Evolutionary conservation across 2,888 invertebrate species (phyloP).

Genomic region (Epistrophe grossulariae): DNA sequence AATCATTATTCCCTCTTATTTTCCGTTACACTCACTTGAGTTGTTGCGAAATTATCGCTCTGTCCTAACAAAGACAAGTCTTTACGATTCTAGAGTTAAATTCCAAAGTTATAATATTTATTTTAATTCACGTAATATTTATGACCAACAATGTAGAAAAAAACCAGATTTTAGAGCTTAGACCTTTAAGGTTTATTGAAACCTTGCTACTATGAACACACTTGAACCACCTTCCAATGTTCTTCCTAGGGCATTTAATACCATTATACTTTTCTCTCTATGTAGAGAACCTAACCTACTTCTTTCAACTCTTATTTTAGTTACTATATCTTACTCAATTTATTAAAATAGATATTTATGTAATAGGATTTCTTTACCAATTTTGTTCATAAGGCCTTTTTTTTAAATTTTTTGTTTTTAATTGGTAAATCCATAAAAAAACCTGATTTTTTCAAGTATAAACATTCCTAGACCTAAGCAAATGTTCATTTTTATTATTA

Average conservation of each 20-base stretch:
- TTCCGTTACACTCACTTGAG: too few species aligned
- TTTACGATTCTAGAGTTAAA: too few species aligned
- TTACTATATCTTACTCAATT: conserved; percentile 43
- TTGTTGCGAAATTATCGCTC: too few species aligned
- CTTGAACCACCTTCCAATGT: conserved; percentile 32
- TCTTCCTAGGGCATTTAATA: conserved; percentile 57
- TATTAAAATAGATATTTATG: background rate
- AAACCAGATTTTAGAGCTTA: background rate
- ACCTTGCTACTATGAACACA: conserved; percentile 21
- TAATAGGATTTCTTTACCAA: conserved; percentile 43
- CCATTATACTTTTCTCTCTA: conserved; percentile 47
- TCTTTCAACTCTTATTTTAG: conserved; percentile 44
- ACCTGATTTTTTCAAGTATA: conserved; percentile 47
- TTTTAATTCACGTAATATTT: background rate
- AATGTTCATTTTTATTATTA: conserved; percentile 57
- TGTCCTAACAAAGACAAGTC: too few species aligned
- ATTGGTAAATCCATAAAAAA: conserved; percentile 10
- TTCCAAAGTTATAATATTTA: too few species aligned
- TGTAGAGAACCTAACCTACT: conserved; percentile 53
- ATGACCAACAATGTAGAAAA: background rate
- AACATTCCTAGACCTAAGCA: conserved; percentile 55
- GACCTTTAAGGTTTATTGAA: background rate
- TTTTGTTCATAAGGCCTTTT: conserved; percentile 64
- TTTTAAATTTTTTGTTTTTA: conserved; percentile 21
- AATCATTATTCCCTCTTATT: too few species aligned